Conservation (phyloP, 1,140 invertebrate genomes). For the Dendrolimus punctatus region DNA sequence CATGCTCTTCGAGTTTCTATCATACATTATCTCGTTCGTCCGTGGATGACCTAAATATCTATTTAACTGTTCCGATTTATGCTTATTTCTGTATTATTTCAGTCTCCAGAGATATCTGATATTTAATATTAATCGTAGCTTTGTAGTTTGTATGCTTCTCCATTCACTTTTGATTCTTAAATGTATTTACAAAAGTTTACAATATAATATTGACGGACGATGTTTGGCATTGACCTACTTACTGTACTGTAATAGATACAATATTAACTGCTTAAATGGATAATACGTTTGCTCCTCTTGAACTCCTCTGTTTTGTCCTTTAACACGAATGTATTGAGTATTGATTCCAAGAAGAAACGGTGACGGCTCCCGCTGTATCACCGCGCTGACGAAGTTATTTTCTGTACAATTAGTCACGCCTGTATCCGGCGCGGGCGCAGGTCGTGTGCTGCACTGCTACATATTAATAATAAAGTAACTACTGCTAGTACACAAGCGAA, state of each 20-base stretch:
- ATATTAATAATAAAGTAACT: constrained; percentile 4
- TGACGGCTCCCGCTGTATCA: constrained; percentile 58
- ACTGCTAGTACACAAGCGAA: background rate
- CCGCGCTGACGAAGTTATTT: constrained; percentile 64
- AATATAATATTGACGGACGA: background rate
- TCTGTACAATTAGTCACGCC: constrained; percentile 67
- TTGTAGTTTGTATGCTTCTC: no score
- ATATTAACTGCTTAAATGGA: background rate
- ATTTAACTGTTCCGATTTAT: no score
- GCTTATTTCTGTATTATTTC: no score
- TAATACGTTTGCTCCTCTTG: background rate
- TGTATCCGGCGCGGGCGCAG: constrained; percentile 52
- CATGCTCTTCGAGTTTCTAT: no score
- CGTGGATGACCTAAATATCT: no score
- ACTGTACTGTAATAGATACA: background rate
- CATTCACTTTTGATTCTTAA: no score
- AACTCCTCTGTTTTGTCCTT: constrained; percentile 2
- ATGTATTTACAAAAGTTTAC: no score
- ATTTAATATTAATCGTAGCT: no score
- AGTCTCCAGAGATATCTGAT: no score
- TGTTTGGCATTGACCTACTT: background rate
- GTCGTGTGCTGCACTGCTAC: constrained; percentile 17
- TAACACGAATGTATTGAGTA: constrained; percentile 20
- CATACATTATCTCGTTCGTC: no score
- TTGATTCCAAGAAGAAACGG: constrained; percentile 57